phyloP scores from a whole-genome alignment of 2,113 vertebrate species.

The Okapia johnstoni region DNA sequence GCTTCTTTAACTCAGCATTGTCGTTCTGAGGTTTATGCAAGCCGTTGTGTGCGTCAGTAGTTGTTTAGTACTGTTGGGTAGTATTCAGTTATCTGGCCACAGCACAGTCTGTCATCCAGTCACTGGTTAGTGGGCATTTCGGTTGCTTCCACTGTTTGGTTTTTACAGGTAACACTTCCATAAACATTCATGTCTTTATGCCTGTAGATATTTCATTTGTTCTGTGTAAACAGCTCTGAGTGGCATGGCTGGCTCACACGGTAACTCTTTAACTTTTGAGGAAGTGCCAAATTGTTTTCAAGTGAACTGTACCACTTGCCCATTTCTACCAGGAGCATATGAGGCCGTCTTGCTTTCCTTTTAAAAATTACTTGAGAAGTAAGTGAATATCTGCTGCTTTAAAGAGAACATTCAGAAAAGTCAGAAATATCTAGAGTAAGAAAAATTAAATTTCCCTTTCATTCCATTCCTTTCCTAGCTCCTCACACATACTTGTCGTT shows the following conservation, averaged over 20 bases:
- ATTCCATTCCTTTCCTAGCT: neutral
- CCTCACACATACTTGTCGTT: neutral
- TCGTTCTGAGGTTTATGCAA: neutral
- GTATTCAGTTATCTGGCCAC: rapidly evolving
- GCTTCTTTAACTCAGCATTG: neutral
- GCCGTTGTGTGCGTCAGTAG: too few species aligned
- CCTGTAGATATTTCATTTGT: neutral
- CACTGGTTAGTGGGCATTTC: neutral
- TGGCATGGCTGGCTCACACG: neutral
- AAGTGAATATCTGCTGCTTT: neutral
- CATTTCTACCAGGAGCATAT: neutral
- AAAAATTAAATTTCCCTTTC: neutral
- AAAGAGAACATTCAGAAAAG: neutral
- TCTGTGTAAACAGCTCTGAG: neutral
- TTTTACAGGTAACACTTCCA: too few species aligned
- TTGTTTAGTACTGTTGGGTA: rapidly evolving
- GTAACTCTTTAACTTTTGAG: neutral
- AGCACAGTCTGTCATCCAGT: rapidly evolving
- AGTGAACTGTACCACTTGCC: neutral
- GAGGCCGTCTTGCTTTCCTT: neutral
- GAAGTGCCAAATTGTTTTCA: neutral
- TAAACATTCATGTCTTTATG: rapidly evolving
- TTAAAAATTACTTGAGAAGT: neutral
- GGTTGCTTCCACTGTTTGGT: neutral
- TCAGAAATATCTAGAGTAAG: neutral